phyloP scores from a whole-genome alignment of 2,113 vertebrate species.

The Tragelaphus buxtoni region DNA sequence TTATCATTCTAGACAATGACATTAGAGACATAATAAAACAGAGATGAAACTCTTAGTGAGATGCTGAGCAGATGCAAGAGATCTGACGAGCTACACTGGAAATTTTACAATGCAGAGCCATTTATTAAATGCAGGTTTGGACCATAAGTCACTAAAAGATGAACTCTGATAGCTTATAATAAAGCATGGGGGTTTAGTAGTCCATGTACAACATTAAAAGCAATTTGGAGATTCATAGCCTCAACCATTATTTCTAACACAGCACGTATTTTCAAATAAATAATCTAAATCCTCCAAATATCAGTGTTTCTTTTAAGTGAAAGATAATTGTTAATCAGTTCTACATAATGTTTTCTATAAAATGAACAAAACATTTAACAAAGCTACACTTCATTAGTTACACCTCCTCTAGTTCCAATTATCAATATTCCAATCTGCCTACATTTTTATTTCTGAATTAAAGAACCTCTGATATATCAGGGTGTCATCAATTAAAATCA shows the following conservation, averaged over 20 bases:
- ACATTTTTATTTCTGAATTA: slow-evolving; percentile 64
- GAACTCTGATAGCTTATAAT: slow-evolving; percentile 18
- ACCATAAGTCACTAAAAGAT: slow-evolving; percentile 46
- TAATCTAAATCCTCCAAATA: slow-evolving; percentile 46
- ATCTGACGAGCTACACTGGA: not conserved
- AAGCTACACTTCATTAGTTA: slow-evolving; percentile 73
- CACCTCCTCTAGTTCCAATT: slow-evolving; percentile 71
- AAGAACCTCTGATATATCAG: slow-evolving; percentile 52
- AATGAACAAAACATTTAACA: slow-evolving; percentile 66
- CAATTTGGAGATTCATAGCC: not conserved
- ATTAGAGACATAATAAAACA: slow-evolving; percentile 13
- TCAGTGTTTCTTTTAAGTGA: slow-evolving; percentile 9
- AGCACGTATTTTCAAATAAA: slow-evolving; percentile 39
- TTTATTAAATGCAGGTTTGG: slow-evolving; percentile 32
- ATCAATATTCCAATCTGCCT: slow-evolving; percentile 49
- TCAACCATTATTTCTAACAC: slow-evolving; percentile 27
- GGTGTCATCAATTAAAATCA: slow-evolving; percentile 71
- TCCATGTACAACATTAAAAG: slow-evolving; percentile 11
- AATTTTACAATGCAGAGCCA: not conserved
- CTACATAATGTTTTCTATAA: slow-evolving; percentile 46
- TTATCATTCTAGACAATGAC: slow-evolving; percentile 38
- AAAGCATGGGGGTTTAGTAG: not conserved
- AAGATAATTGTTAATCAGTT: slow-evolving; percentile 49
- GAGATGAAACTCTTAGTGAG: not conserved
- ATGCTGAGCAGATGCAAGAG: not conserved